phyloP scores from a whole-genome alignment of 2,113 vertebrate genomes.

The Illadopsis cleaveri region DNA sequence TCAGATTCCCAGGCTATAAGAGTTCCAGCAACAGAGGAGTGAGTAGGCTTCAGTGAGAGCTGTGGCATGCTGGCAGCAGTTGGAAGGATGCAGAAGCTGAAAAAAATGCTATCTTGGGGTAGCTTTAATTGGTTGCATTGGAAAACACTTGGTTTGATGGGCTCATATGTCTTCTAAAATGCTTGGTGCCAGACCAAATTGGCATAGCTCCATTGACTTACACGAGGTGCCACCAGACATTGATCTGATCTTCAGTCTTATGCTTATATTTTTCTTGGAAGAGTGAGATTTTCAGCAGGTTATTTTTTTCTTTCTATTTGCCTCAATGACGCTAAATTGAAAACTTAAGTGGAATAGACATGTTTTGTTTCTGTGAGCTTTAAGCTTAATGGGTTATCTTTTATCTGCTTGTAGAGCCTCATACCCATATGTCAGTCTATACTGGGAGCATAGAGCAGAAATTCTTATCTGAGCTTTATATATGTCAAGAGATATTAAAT shows the following conservation, averaged over 20 bases:
- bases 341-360: not conserved
- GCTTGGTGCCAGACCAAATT: conserved; percentile 50
- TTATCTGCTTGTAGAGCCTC: not conserved
- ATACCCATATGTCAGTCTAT: not conserved
- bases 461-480: not conserved
- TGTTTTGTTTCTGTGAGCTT: not conserved
- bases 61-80: conserved; percentile 29
- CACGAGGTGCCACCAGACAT: conserved; percentile 5
- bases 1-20: conserved; percentile 17
- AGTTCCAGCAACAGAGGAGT: conserved; percentile 51
- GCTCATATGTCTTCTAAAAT: conserved; percentile 3
- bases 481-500: not conserved
- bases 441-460: not conserved
- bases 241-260: not conserved
- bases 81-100: conserved; percentile 34
- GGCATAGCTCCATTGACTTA: conserved; percentile 9
- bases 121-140: conserved; percentile 55
- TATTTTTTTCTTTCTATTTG: not conserved
- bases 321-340: not conserved
- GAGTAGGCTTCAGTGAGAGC: conserved; percentile 44
- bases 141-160: conserved; percentile 40
- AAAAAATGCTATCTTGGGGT: conserved; percentile 33
- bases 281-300: not conserved
- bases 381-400: not conserved
- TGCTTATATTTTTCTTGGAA: not conserved